phyloP scores from a whole-genome alignment of 2,888 invertebrate species.

The Cybosia mesomella region DNA sequence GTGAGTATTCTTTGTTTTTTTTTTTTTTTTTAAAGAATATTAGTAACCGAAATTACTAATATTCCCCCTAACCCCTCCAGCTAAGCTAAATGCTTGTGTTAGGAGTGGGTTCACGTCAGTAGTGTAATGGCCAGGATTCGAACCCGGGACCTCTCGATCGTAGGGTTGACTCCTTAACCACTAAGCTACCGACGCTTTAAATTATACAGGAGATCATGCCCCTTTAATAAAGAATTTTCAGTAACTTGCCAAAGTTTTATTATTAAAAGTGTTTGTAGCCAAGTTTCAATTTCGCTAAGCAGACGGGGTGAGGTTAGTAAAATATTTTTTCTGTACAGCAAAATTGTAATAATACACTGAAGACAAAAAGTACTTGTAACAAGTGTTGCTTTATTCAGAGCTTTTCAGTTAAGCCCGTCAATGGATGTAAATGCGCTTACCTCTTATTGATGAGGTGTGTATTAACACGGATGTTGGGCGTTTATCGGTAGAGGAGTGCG shows the following conservation, averaged over 20 bases:
- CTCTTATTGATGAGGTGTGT: slow-evolving; percentile 27
- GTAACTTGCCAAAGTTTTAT: slow-evolving; percentile 34
- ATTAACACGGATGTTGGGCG: slow-evolving; percentile 30
- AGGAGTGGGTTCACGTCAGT: no score
- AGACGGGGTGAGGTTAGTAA: slow-evolving; percentile 14
- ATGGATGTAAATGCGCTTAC: slow-evolving; percentile 40
- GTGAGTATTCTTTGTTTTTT: slow-evolving; percentile 29
- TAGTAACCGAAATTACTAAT: no score
- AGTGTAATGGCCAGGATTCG: no score
- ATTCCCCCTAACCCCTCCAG: no score
- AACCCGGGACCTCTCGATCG: no score
- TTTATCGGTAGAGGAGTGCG: slow-evolving; percentile 46
- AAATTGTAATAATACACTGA: slow-evolving; percentile 18
- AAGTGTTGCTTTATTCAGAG: slow-evolving; percentile 13
- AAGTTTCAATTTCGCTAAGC: slow-evolving; percentile 24
- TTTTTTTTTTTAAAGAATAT: no score
- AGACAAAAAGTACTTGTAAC: slow-evolving; percentile 5
- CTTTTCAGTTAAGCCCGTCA: slow-evolving; percentile 21
- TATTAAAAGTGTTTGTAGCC: slow-evolving; percentile 42
- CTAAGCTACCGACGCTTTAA: no score
- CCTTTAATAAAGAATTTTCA: slow-evolving; percentile 29
- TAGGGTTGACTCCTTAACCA: no score
- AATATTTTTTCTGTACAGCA: background rate
- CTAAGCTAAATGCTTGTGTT: no score
- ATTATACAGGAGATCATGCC: slow-evolving; percentile 20